A percentile compares a stretch with the other conserved stretches of the same genome.
These are phyloP conservation scores for Formicarius rufipectus DNA, from an alignment of 2,113 vertebrate species.

Conservation along the genomic window DNA sequence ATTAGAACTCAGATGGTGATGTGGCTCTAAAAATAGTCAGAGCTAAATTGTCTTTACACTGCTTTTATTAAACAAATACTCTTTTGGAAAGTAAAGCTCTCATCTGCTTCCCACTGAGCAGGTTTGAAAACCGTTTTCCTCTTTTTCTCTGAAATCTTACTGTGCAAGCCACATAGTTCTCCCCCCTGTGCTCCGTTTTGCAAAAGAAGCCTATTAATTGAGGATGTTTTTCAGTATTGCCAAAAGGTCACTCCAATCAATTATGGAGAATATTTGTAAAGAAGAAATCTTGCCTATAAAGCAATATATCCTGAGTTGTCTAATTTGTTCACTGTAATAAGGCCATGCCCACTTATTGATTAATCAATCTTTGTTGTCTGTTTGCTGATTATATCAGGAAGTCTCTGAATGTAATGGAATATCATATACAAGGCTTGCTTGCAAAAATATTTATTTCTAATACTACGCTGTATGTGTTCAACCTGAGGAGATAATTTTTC, in stretches of 20 bases:
- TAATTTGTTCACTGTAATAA: slow-evolving; percentile 80
- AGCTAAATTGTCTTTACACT: background rate
- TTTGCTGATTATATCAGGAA: slow-evolving; percentile 64
- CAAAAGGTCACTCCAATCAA: slow-evolving; percentile 72
- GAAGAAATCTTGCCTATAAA: slow-evolving; percentile 71
- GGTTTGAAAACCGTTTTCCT: background rate
- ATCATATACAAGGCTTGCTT: slow-evolving; percentile 32
- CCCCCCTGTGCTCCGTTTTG: background rate
- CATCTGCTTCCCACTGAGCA: background rate
- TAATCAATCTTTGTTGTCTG: slow-evolving; percentile 71
- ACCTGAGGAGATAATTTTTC: background rate
- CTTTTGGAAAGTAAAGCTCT: slow-evolving; percentile 5
- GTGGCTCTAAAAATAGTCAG: background rate
- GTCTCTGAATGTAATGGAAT: slow-evolving; percentile 67
- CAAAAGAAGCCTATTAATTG: slow-evolving; percentile 59
- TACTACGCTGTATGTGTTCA: background rate
- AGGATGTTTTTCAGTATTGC: slow-evolving; percentile 58
- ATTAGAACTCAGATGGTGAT: background rate
- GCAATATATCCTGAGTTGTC: slow-evolving; percentile 64
- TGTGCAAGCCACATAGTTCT: background rate
- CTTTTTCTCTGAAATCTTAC: background rate
- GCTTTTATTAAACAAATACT: slow-evolving; percentile 1
- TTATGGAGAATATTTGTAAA: slow-evolving; percentile 66
- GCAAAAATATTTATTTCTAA: slow-evolving; percentile 45
- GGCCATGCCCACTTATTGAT: slow-evolving; percentile 75